Evolutionary conservation across 1,140 invertebrate genomes (phyloP), one percentile per base, ranked within the genome.

Genomic region (Cotesia vestalis): DNA sequence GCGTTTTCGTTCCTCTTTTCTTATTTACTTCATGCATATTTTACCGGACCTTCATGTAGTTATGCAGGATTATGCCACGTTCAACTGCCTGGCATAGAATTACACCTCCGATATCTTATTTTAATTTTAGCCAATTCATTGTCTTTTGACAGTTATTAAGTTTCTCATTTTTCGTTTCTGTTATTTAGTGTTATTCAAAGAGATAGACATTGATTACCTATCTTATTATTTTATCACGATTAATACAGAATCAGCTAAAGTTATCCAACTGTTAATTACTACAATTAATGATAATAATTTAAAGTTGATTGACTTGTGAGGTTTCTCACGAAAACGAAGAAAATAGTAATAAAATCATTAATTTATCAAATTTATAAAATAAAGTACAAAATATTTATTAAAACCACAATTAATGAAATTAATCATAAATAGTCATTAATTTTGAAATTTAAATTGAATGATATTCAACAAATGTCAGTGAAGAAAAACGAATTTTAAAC

Each of bases 41-140:
- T 71, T 61, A 71, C 69, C 51, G 69, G 60, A 71, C 61, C 20
- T 36, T 17, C 14, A n/a, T 36, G 40, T 55, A 20, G 46, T 12
- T 40, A 34, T 57, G 57, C 27, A 46, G 63, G 61, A 53, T 53
- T 46, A 35, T 35, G 51, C 46, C 35, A 66, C 63, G 52, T 72
- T 66, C 62, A 40, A 64, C 38, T 51, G 46, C 8, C 11, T 36
- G 35, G 3, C 68, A 34, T 20, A 60, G 59, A 63, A 9, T 59
- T 20, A 20, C 60, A 61, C 53, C 69, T 64, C 57, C 34, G 69
- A 71, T 52, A 66, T 71, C 69, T 64, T 61, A 71, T 57, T 57
- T 46, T 38, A 63, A 63, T 57, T 64, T 63, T 46, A 36, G 63
- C 53, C 51, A 6, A n/a, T 14, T 55, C n/a, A 12, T 17, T 55